Base-by-base conservation (phyloP, 2,113 vertebrate species). In the Oreochromis spilurus region DNA sequence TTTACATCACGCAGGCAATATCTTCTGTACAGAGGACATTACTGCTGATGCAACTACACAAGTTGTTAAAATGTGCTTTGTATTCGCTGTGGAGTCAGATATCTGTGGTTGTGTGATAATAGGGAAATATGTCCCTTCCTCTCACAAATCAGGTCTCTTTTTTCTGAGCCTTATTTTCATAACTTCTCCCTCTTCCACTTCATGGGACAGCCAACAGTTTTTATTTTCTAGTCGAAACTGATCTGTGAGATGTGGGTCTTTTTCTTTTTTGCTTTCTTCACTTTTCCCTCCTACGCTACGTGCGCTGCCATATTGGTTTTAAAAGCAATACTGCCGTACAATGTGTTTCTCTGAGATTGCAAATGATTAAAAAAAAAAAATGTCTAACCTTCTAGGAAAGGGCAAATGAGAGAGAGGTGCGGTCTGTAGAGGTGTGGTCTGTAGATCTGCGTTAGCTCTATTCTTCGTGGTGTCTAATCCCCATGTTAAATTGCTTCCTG, bases 401-500 rank as follows among this genome's bases (percentile, higher is more conserved):
- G 10, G 8, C n/a, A 78, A 38, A 52, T 75, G 24, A 45, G 57
- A 81, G 85, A 65, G 75, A 67, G 65, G 54, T 81, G 87, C 5
- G 16, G 58, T 62, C 58, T 62, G 1, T 34, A 75, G 75, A 75
- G 65, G 54, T 81, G 87, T 43, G 50, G 75, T 91, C 84, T 87
- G 81, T 85, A 38, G 87, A 85, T 92, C 85, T 87, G 29, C 88
- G 17, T 85, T 87, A 38, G 4, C 62, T 80, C 90, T 84, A 52
- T 91, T 93, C 87, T 93, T 84, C 7, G 9, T 89, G 92, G 89
- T 81, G 89, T 93, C 88, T 96, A 95, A 96, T 96, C 95, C 93
- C 95, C 90, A 81, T 96, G 92, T 95, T 94, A 95, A 95, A 95
- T 95, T 92, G 93, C 94, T 96, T 96, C 95, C 95, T 96, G 95